Evolutionary conservation across 2,888 invertebrate genomes (phyloP).

Genomic region (Acleris literana): DNA sequence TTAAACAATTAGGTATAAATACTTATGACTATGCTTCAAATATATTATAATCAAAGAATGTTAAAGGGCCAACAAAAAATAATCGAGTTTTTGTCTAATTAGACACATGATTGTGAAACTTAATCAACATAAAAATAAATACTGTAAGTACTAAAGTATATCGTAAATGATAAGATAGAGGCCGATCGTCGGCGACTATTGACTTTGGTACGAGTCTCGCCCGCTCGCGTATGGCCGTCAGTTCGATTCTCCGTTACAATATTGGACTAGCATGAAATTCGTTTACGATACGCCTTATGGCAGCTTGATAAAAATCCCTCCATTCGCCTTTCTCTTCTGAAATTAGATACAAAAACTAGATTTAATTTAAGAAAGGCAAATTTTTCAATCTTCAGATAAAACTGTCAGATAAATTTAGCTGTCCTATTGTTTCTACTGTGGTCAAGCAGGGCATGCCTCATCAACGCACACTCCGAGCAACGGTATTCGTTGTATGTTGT

Average conservation of each 20-base stretch:
- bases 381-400: too few species aligned
- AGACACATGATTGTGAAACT: conserved; percentile 49
- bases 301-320: conserved; percentile 34
- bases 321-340: conserved; percentile 31
- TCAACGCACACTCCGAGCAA: too few species aligned
- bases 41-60: conserved; percentile 21
- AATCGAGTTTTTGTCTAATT: conserved; percentile 37
- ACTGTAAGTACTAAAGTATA: conserved; percentile 77
- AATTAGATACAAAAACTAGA: conserved; percentile 9
- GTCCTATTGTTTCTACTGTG: too few species aligned
- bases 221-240: conserved; percentile 72
- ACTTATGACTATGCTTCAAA: conserved; percentile 24
- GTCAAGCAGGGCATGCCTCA: too few species aligned
- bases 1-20: conserved; percentile 39
- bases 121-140: conserved; percentile 77
- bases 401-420: too few species aligned
- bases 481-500: too few species aligned
- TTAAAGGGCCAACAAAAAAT: conserved; percentile 36
- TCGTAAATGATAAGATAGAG: conserved; percentile 46
- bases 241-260: conserved; percentile 76
- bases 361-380: too few species aligned
- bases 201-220: conserved; percentile 74
- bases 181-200: conserved; percentile 55
- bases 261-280: conserved; percentile 82
- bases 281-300: conserved; percentile 54